A percentile compares a stretch with the other conserved stretches of the same genome.
Conservation (phyloP, 1,140 invertebrate species). For the Cyrtorhinus lividipennis region DNA sequence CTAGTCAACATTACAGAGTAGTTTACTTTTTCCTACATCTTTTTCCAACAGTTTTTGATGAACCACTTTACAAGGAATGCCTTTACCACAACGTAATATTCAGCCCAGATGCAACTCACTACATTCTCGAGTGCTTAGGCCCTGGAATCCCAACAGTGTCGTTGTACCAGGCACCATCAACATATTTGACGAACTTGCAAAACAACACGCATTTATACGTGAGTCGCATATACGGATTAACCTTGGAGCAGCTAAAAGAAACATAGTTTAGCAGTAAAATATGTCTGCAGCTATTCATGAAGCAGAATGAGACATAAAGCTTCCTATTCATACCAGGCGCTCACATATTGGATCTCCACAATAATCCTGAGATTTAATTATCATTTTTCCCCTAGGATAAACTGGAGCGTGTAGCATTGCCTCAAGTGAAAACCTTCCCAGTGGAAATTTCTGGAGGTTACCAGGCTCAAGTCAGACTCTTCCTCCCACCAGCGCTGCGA, state of each 20-base stretch:
- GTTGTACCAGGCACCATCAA: conserved; percentile 35
- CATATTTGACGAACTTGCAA: conserved; percentile 46
- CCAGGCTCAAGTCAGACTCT: conserved; percentile 57
- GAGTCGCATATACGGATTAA: too few species aligned
- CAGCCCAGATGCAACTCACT: conserved; percentile 51
- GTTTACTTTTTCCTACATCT: too few species aligned
- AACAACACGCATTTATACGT: conserved; percentile 55
- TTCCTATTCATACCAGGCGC: too few species aligned
- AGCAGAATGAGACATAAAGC: too few species aligned
- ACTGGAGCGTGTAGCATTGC: conserved; percentile 55
- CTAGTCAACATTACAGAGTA: too few species aligned
- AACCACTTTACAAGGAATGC: conserved; percentile 37
- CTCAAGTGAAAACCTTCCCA: conserved; percentile 67
- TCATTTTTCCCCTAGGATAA: conserved; percentile 48
- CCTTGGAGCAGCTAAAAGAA: too few species aligned
- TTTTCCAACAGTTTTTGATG: conserved; percentile 13
- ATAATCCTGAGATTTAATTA: too few species aligned
- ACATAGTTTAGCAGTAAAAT: too few species aligned
- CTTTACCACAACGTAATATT: conserved; percentile 64
- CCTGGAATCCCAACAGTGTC: conserved; percentile 63
- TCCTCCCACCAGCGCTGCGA: conserved; percentile 60
- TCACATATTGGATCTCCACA: too few species aligned
- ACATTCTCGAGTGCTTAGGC: conserved; percentile 69
- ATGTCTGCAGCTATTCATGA: too few species aligned
- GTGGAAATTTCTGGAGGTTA: conserved; percentile 71